phyloP scores from a whole-genome alignment of 2,113 vertebrate genomes.

The Circaetus cinerascens region DNA sequence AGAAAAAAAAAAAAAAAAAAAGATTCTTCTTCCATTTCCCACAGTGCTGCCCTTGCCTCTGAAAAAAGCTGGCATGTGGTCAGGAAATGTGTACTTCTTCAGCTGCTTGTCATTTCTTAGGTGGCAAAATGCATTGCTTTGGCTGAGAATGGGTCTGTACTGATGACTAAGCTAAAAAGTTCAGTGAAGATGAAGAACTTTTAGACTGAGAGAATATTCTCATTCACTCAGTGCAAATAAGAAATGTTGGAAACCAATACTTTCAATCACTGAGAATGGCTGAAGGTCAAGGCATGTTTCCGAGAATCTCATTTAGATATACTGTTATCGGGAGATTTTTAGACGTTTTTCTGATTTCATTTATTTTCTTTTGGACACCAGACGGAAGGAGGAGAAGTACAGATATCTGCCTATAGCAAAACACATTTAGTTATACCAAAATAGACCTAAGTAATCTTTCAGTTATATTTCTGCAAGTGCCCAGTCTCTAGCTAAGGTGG shows the following conservation, averaged over 20 bases:
- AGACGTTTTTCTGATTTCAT: neutral
- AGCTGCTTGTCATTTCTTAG: neutral
- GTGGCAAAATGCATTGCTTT: neutral
- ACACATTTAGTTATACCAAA: neutral
- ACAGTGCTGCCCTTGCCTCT: neutral
- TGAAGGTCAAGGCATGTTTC: constrained; percentile 22
- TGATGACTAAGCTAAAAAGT: constrained; percentile 27
- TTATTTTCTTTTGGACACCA: neutral
- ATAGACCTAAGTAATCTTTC: neutral
- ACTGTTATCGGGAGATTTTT: neutral
- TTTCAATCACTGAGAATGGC: neutral
- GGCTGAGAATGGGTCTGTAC: neutral
- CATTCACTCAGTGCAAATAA: fast-evolving
- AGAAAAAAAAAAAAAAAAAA: neutral
- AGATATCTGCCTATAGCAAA: neutral
- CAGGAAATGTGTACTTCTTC: neutral
- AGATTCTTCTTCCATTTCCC: neutral
- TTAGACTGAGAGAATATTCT: neutral
- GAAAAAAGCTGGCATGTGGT: neutral
- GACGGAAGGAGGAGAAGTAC: neutral
- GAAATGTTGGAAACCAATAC: neutral
- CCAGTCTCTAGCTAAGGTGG: neutral
- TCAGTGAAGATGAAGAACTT: neutral
- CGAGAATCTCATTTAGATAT: constrained; percentile 12
- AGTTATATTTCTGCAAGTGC: neutral